Evolutionary conservation across 2,113 vertebrate species (phyloP).

Genomic region (Dicentrarchus labrax): DNA sequence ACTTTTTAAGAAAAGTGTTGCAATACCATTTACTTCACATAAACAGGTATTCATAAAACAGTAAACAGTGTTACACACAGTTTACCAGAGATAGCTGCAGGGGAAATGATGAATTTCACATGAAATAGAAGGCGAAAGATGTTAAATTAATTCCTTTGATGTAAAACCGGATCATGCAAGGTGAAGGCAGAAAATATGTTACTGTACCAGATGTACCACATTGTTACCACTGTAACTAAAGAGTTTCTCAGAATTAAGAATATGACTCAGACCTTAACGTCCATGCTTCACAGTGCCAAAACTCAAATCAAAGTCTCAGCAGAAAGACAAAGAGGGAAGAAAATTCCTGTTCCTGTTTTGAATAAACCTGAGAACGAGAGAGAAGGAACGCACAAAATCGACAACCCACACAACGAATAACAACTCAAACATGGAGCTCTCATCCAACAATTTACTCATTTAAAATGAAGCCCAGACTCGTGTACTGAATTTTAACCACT

Average conservation of each 20-base stretch:
- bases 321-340: slow-evolving; percentile 26
- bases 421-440: slow-evolving; percentile 24
- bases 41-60: no score
- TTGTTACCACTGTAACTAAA: neutral
- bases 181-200: neutral
- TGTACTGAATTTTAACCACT: slow-evolving; percentile 13
- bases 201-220: neutral
- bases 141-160: neutral
- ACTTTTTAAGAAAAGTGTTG: neutral
- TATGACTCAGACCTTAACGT: slow-evolving; percentile 4
- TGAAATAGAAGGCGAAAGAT: no score
- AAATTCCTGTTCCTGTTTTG: slow-evolving; percentile 25
- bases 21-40: no score
- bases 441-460: neutral
- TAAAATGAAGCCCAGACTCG: neutral
- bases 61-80: no score
- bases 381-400: slow-evolving; percentile 48
- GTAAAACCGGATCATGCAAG: neutral
- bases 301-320: neutral
- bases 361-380: slow-evolving; percentile 28
- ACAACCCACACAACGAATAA: slow-evolving; percentile 34
- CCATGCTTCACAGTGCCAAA: neutral
- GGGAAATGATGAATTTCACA: no score
- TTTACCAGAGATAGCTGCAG: no score
- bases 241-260: neutral